phyloP scores from a whole-genome alignment of 2,113 vertebrate species.

The Orcinus orca region DNA sequence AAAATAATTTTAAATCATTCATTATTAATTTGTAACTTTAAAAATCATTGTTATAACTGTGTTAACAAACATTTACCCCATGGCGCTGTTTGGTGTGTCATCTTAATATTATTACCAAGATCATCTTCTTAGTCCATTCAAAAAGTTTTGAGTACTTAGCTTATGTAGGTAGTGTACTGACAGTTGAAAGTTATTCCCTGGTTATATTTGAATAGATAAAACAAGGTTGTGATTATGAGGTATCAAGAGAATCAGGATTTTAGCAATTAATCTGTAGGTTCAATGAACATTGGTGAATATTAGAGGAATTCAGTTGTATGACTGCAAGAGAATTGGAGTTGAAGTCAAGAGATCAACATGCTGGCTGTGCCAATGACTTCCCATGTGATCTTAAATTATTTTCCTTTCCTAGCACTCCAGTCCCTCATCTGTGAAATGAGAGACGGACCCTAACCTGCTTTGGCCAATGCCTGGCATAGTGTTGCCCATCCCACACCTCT shows the following conservation, averaged over 20 bases:
- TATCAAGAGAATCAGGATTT: not conserved
- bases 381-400: not conserved
- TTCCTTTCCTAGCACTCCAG: too few species aligned
- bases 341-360: not conserved
- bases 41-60: not conserved
- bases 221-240: not conserved
- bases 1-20: not conserved
- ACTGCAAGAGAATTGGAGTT: not conserved
- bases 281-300: not conserved
- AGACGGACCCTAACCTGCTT: not conserved
- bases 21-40: not conserved
- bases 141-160: not conserved
- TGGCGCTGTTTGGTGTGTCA: not conserved
- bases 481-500: fast-evolving
- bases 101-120: not conserved
- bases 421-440: not conserved
- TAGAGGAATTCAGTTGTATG: not conserved
- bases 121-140: not conserved
- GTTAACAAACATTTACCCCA: not conserved
- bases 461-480: fast-evolving
- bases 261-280: not conserved
- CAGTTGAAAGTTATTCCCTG: not conserved
- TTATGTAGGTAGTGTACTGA: not conserved
- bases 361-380: not conserved
- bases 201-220: not conserved